Conservation (phyloP, 2,113 vertebrate genomes). For the Hylia prasina region DNA sequence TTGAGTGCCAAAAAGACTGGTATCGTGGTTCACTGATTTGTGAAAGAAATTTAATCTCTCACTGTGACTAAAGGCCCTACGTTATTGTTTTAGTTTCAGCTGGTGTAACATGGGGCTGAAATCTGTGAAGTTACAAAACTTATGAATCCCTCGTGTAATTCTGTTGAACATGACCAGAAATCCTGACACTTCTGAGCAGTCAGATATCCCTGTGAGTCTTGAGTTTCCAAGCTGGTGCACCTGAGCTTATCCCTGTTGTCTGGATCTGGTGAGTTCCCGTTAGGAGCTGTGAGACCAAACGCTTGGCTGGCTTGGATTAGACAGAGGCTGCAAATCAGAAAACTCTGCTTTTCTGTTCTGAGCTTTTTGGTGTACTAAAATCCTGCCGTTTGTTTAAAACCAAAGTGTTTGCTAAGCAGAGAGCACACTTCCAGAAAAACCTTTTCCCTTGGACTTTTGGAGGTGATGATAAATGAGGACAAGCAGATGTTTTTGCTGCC, state of each 20-base stretch:
- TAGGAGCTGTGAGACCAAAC: background rate
- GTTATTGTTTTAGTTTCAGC: background rate
- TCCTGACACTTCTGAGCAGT: background rate
- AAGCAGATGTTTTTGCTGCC: background rate
- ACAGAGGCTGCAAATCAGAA: background rate
- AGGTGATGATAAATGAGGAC: background rate
- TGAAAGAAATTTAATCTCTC: background rate
- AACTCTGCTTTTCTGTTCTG: background rate
- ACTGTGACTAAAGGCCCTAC: background rate
- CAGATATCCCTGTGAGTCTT: background rate
- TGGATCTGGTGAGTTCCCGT: background rate
- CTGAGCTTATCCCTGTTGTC: background rate
- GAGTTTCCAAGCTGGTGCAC: background rate
- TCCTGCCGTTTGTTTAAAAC: background rate
- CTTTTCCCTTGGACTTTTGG: background rate
- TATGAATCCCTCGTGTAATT: background rate
- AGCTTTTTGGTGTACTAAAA: background rate
- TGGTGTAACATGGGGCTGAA: background rate
- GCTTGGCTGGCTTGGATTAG: background rate
- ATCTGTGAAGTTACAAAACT: background rate
- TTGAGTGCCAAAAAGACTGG: background rate
- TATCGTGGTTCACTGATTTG: background rate
- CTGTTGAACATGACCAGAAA: background rate
- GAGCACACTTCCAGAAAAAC: background rate
- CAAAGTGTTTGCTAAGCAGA: background rate